Evolutionary conservation across 2,797 vertebrate genomes (phyloP).

Genomic region (Enteromius trimaculatus): DNA sequence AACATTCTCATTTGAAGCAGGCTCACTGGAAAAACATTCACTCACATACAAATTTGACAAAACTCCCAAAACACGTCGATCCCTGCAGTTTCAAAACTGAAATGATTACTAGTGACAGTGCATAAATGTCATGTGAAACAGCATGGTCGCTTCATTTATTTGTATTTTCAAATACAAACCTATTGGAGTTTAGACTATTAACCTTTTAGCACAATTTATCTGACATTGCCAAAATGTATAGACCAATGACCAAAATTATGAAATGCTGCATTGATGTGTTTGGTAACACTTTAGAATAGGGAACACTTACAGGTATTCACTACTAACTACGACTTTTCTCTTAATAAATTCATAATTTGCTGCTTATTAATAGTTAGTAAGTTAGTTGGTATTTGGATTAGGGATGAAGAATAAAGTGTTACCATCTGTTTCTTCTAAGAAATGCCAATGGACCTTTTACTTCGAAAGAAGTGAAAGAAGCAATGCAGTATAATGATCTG

Average conservation of each 20-base stretch:
- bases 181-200: too few relatives aligned
- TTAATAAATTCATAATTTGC: too few relatives aligned
- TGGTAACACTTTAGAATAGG: too few relatives aligned
- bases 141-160: not conserved
- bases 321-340: too few relatives aligned
- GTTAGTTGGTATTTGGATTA: too few relatives aligned
- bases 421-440: not conserved
- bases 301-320: too few relatives aligned
- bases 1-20: not conserved
- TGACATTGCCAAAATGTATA: not conserved
- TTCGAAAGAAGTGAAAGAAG: not conserved
- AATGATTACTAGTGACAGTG: not conserved
- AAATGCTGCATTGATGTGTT: too few relatives aligned
- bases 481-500: not conserved
- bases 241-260: not conserved
- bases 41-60: not conserved
- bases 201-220: not conserved
- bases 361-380: too few relatives aligned
- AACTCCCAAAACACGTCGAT: not conserved
- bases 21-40: not conserved
- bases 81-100: not conserved
- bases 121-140: not conserved
- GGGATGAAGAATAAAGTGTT: too few relatives aligned
- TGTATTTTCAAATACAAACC: not conserved
- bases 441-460: not conserved